Evolutionary conservation across 2,113 vertebrate species (phyloP), one percentile per base, ranked within the genome.

Genomic region (Leucoraja erinaceus): DNA sequence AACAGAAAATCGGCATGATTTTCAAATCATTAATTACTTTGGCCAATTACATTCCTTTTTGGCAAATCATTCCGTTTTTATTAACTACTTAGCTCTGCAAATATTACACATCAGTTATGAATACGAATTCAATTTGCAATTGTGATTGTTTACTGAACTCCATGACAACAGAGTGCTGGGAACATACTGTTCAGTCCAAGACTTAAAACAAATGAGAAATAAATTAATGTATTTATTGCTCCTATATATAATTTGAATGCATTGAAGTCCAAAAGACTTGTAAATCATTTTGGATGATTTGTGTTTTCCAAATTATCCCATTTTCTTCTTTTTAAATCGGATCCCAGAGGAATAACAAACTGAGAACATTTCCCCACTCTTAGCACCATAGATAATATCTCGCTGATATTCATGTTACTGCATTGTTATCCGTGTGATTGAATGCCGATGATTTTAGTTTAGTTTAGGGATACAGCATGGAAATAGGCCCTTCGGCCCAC

Each of bases 141-240:
- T 88, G 56, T 31, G 83, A 61, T 63, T 86, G 83, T 88, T 88
- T 88, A 88, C 56, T 88, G 83, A 88, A 31, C 83, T 16, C 83
- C 83, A 88, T 88, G 83, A 88, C 83, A n/a, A 88, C 59, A 7
- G 59, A n/a, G 0, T 63, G 59, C 59, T 6, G 63, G 83, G 59
- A 88, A 88, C 83, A 88, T 31, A 66, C n/a, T 88, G 83, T 66
- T 88, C 83, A 63, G 83, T 31, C 83, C 83, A 88, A 66, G 83
- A 66, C n/a, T 63, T 88, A 31, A 88, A 88, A 88, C n/a, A 88
- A 63, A n/a, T 63, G 59, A 88, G 28, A 88, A 63, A 63, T 63
- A 84, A 84, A 84, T 84, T 47, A 47, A 47, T 47, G n/a, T 33
- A 86, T 61, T 86, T 61, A 86, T 86, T 25, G 59, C 56, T 28